phyloP scores from a whole-genome alignment of 2,888 invertebrate species.

The Imbricaverruca yamaguchii region DNA sequence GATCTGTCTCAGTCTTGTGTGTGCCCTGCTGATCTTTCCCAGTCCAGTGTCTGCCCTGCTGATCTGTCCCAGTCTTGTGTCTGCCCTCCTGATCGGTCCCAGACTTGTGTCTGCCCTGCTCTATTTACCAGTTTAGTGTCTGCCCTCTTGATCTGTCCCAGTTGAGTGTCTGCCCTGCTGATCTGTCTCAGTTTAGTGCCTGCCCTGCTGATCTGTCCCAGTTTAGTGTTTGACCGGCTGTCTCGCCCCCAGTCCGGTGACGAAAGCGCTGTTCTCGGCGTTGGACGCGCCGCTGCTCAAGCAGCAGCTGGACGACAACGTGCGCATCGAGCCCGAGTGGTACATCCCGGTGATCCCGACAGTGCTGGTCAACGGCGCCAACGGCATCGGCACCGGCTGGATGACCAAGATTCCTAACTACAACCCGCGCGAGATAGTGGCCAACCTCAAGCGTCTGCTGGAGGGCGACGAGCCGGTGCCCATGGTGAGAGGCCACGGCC shows the following conservation, averaged over 20 bases:
- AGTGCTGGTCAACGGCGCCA: conserved; percentile 93
- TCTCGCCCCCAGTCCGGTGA: conserved; percentile 25
- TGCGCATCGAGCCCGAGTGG: conserved; percentile 87
- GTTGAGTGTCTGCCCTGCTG: too few relatives aligned
- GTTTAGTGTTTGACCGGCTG: too few relatives aligned
- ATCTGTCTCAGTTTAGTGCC: too few relatives aligned
- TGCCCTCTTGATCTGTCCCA: too few relatives aligned
- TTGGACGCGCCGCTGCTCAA: conserved; percentile 80
- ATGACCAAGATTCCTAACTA: conserved; percentile 95
- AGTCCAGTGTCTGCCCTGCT: too few relatives aligned
- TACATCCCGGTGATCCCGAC: conserved; percentile 94
- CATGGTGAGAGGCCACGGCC: conserved; percentile 48
- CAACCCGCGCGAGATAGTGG: conserved; percentile 82
- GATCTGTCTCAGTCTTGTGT: too few relatives aligned
- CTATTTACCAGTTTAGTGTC: too few relatives aligned
- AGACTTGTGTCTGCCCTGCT: too few relatives aligned
- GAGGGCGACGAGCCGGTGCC: conserved; percentile 66
- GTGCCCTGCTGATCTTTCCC: too few relatives aligned
- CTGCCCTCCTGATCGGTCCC: too few relatives aligned
- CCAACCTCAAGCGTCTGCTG: conserved; percentile 67
- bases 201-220: too few relatives aligned
- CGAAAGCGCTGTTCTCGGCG: conserved; percentile 69
- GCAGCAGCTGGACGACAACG: conserved; percentile 87
- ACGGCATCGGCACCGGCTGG: conserved; percentile 98
- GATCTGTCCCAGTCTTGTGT: neutral